Conservation (phyloP, 2,113 vertebrate species). For the Pluvianellus socialis region DNA sequence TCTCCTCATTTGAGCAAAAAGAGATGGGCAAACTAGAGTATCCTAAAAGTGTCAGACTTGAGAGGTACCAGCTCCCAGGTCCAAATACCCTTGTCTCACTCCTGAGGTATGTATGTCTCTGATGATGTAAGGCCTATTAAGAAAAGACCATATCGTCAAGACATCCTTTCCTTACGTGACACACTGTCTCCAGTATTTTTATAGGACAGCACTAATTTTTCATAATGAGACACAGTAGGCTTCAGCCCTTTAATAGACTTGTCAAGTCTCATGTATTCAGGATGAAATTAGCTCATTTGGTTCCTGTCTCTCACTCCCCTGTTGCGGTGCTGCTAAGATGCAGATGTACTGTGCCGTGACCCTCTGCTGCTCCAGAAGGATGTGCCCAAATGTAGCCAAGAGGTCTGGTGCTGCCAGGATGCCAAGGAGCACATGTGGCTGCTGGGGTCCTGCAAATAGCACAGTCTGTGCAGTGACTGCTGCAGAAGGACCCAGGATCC, state of each 20-base stretch:
- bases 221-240: constrained; percentile 39
- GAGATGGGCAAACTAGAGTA: background rate
- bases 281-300: constrained; percentile 54
- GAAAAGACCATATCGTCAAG: background rate
- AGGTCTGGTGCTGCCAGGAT: background rate
- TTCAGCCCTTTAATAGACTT: constrained; percentile 55
- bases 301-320: constrained; percentile 26
- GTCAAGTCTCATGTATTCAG: constrained; percentile 26
- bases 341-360: background rate
- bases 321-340: constrained; percentile 4
- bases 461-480: background rate
- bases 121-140: constrained; percentile 43
- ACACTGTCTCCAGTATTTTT: constrained; percentile 44
- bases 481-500: background rate
- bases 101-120: background rate
- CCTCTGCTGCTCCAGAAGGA: background rate
- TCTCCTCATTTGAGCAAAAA: background rate
- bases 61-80: background rate
- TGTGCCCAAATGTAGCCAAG: rapidly evolving
- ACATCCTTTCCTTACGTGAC: constrained; percentile 14
- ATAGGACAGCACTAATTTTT: constrained; percentile 55
- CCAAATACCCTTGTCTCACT: background rate
- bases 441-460: background rate
- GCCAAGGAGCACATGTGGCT: background rate
- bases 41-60: background rate